Percentiles rank a stretch among this genome's conserved stretches.
Evolutionary conservation across 2,888 invertebrate species (phyloP).

Genomic region (Epinotia bilunana): DNA sequence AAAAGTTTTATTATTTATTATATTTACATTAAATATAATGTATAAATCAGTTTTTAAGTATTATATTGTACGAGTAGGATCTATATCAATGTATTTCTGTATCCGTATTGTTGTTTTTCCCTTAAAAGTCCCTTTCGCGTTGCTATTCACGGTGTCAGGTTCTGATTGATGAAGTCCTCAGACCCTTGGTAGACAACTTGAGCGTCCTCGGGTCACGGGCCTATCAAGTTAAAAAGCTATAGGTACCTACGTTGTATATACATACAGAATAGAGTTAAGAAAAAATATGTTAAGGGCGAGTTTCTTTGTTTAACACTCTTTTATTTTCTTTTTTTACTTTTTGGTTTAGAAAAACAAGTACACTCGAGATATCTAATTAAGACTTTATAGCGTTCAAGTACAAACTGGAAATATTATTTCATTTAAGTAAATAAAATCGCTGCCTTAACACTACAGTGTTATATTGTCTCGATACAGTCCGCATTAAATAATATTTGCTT

Average conservation of each 20-base stretch:
- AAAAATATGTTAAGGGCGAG: no score
- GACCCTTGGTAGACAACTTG: conserved; percentile 56
- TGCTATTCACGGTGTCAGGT: conserved; percentile 59
- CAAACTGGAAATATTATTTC: background rate
- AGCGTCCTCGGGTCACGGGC: conserved; percentile 46
- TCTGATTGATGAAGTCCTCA: conserved; percentile 66
- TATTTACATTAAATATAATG: no score
- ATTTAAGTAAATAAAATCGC: conserved; percentile 38
- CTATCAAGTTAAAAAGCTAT: conserved; percentile 23
- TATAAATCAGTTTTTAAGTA: no score
- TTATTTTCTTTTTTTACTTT: no score
- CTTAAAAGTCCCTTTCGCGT: conserved; percentile 59
- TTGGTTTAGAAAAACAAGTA: background rate
- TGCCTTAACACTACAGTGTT: conserved; percentile 23
- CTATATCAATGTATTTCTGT: background rate
- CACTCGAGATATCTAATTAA: background rate
- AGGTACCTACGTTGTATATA: no score
- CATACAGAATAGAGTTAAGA: background rate
- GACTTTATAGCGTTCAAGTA: background rate
- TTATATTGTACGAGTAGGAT: background rate
- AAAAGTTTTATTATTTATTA: no score
- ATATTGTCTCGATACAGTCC: conserved; percentile 4
- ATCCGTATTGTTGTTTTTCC: conserved; percentile 54
- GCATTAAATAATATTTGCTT: background rate
- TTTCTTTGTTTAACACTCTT: no score